Evolutionary conservation across 2,797 vertebrate genomes (phyloP).

Genomic region (Meriones psammophilus): DNA sequence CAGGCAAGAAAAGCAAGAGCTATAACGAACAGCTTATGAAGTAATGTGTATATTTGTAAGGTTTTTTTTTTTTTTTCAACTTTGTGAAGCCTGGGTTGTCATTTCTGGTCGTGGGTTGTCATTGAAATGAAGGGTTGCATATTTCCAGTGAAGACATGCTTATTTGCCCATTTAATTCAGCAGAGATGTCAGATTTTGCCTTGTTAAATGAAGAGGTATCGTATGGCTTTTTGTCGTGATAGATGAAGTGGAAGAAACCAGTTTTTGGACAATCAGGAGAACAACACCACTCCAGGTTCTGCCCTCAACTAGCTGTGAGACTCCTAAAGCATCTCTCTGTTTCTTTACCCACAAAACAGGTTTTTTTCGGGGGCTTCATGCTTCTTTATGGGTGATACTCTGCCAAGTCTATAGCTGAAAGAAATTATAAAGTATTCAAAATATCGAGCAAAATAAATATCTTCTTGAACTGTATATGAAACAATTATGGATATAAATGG

Average conservation of each 20-base stretch:
- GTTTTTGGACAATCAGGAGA: not conserved
- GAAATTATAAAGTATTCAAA: constrained; percentile 33
- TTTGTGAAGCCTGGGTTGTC: not conserved
- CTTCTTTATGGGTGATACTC: not conserved
- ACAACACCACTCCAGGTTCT: not conserved
- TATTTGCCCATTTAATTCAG: not conserved
- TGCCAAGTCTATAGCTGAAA: constrained; percentile 17
- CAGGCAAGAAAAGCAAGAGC: constrained; percentile 15
- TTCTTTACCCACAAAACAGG: not conserved
- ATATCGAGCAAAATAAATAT: constrained; percentile 22
- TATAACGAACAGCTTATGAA: not conserved
- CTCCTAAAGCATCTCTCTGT: not conserved
- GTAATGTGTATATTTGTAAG: not conserved
- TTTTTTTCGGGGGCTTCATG: not conserved
- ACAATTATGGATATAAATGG: constrained; percentile 42
- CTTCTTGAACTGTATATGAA: not conserved
- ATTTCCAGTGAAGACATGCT: not conserved
- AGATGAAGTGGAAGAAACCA: not conserved
- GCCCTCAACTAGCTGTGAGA: not conserved
- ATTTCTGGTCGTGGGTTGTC: not conserved
- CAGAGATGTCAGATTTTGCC: not conserved
- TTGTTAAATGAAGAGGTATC: not conserved
- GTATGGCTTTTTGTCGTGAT: not conserved
- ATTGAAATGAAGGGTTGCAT: not conserved
- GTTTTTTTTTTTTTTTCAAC: constrained; percentile 51